Evolutionary conservation across 1,140 invertebrate species (phyloP).

Genomic region (Coptotermes formosanus): DNA sequence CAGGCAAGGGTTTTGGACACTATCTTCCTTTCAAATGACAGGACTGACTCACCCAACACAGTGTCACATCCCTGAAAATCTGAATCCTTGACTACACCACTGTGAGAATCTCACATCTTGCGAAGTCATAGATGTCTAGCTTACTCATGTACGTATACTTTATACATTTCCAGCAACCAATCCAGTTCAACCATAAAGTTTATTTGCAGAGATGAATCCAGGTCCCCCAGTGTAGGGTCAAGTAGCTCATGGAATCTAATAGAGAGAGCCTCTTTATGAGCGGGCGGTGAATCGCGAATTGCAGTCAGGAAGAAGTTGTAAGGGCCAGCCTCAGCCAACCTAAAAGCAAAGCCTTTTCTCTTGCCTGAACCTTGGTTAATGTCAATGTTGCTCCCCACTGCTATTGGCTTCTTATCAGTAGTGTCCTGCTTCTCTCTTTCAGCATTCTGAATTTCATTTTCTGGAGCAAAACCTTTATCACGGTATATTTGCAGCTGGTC

Average conservation of each 20-base stretch:
- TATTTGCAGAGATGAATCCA: conserved; percentile 75
- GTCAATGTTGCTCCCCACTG: background rate
- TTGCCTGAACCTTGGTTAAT: background rate
- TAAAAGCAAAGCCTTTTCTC: conserved; percentile 61
- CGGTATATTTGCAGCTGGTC: conserved; percentile 34
- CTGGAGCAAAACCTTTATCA: background rate
- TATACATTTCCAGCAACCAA: conserved; percentile 81
- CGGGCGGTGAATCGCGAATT: conserved; percentile 60
- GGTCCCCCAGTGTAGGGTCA: conserved; percentile 69
- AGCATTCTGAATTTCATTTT: too few relatives aligned
- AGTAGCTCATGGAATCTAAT: conserved; percentile 75
- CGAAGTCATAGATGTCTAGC: background rate
- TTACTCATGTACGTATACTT: conserved; percentile 65
- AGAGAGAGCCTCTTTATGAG: conserved; percentile 62
- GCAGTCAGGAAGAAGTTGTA: conserved; percentile 80
- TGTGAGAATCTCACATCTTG: too few relatives aligned
- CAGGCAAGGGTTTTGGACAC: too few relatives aligned
- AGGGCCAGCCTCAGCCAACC: conserved; percentile 66
- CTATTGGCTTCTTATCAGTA: background rate
- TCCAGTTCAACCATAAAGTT: conserved; percentile 90
- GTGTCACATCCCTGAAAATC: too few relatives aligned
- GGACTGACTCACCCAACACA: too few relatives aligned
- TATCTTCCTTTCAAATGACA: too few relatives aligned
- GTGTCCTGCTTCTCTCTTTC: background rate
- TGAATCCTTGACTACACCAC: too few relatives aligned